Conservation (phyloP, 2,888 invertebrate species). For the Drosophila ezoana region DNA sequence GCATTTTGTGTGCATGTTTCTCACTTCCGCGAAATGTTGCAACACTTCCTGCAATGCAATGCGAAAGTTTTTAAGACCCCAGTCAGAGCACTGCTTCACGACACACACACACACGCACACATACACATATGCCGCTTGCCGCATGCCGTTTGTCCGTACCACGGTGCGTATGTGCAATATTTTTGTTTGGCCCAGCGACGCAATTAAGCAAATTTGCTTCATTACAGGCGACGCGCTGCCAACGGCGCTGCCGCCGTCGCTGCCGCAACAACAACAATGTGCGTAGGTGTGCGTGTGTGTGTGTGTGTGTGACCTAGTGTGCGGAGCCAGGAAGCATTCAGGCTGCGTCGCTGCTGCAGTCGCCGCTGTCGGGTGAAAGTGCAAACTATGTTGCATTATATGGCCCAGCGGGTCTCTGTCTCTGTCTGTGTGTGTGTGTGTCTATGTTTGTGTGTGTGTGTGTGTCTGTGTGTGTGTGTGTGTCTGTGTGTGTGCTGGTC, state of each 20-base stretch:
- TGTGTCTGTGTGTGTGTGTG: constrained; percentile 14
- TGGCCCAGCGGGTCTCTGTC: constrained; percentile 26
- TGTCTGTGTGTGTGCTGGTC: constrained; percentile 19
- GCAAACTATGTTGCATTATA: constrained; percentile 67
- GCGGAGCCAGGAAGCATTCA: constrained; percentile 59
- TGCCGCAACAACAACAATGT: neutral
- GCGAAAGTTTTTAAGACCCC: constrained; percentile 49
- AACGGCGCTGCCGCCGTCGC: constrained; percentile 19
- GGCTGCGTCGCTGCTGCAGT: constrained; percentile 34
- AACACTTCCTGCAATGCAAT: constrained; percentile 66
- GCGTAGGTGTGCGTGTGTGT: constrained; percentile 3
- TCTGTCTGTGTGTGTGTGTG: constrained; percentile 2
- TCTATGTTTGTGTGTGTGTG: neutral
- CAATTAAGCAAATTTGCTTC: constrained; percentile 71
- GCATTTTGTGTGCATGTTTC: constrained; percentile 66
- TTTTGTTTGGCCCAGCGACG: constrained; percentile 64
- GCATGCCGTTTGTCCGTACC: constrained; percentile 12
- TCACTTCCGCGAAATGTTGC: constrained; percentile 67
- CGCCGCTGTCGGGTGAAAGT: constrained; percentile 55
- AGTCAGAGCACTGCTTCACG: constrained; percentile 13
- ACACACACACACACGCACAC: constrained; percentile 12
- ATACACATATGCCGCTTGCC: constrained; percentile 6
- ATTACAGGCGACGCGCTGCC: constrained; percentile 55
- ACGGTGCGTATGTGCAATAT: constrained; percentile 63
- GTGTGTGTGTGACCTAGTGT: constrained; percentile 46